These are phyloP conservation scores for Gymnosoma rotundatum DNA, from an alignment of 2,888 invertebrate genomes.

Conservation along the genomic window DNA sequence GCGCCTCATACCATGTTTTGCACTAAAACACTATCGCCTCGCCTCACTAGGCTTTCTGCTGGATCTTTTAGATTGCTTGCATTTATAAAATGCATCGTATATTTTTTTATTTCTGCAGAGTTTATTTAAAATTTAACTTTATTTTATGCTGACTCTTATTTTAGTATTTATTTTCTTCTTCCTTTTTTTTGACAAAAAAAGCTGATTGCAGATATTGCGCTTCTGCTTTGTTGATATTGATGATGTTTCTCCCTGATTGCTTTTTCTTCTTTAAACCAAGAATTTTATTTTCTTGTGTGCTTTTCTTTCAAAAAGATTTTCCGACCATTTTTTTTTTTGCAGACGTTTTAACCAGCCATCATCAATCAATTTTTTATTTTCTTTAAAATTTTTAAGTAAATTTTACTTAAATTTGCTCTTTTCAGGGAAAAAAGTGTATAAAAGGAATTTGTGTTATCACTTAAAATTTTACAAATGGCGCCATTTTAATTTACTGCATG, in stretches of 20 bases:
- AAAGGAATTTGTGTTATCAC: slow-evolving; percentile 50
- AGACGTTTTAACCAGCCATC: slow-evolving; percentile 41
- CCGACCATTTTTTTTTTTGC: slow-evolving; percentile 42
- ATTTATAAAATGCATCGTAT: slow-evolving; percentile 34
- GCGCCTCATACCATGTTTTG: slow-evolving; percentile 79
- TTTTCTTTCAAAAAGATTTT: slow-evolving; percentile 20
- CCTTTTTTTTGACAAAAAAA: slow-evolving; percentile 1
- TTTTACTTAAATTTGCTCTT: background rate
- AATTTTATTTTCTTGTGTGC: background rate
- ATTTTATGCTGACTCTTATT: slow-evolving; percentile 7
- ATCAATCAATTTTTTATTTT: slow-evolving; percentile 66
- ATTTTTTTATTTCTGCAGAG: slow-evolving; percentile 11
- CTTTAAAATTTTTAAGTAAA: slow-evolving; percentile 34
- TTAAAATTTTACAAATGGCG: slow-evolving; percentile 62
- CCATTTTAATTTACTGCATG: slow-evolving; percentile 66
- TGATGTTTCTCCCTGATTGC: slow-evolving; percentile 50
- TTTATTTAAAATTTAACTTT: background rate
- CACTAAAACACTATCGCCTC: slow-evolving; percentile 53
- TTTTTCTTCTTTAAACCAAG: slow-evolving; percentile 36
- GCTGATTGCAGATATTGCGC: slow-evolving; percentile 50
- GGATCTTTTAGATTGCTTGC: background rate
- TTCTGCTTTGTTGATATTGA: slow-evolving; percentile 60
- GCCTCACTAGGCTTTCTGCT: slow-evolving; percentile 3
- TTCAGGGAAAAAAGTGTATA: background rate
- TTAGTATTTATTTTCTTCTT: background rate